These are phyloP conservation scores for Eumeta japonica DNA, from an alignment of 1,140 invertebrate species.

Conservation along the genomic window DNA sequence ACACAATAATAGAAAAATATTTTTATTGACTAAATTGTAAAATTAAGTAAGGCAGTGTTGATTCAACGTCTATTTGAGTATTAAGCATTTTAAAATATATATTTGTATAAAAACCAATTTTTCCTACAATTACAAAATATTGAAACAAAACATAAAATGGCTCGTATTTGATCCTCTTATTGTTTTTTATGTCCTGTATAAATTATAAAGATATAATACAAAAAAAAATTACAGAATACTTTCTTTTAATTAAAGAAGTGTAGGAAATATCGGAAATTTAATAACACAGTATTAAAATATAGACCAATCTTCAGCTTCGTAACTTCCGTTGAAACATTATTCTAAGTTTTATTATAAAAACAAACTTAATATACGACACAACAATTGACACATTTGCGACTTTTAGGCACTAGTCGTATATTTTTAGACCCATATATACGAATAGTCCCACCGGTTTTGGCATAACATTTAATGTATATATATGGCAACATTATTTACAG, in stretches of 20 bases:
- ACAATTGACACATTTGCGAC: too few species aligned
- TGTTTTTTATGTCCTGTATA: too few species aligned
- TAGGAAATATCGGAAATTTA: background rate
- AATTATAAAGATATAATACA: too few species aligned
- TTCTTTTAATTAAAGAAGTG: background rate
- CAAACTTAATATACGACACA: background rate
- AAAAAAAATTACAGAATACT: background rate
- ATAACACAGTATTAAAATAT: background rate
- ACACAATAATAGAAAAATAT: conserved; percentile 27
- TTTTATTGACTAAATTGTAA: conserved; percentile 38
- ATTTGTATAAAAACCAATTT: background rate
- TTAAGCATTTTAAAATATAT: conserved; percentile 36
- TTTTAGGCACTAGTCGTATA: too few species aligned
- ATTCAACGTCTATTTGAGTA: conserved; percentile 37
- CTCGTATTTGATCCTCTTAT: background rate
- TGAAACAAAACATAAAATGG: background rate
- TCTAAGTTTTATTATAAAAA: background rate
- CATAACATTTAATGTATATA: too few species aligned
- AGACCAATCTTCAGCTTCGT: background rate
- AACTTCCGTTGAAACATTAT: background rate
- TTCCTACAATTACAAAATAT: background rate
- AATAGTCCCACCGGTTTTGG: conserved; percentile 26
- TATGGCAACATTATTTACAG: conserved; percentile 37
- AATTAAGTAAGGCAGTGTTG: conserved; percentile 47
- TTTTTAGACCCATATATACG: background rate